These are phyloP conservation scores for Eurytoma adleriae DNA, from an alignment of 2,888 invertebrate genomes.

Conservation along the genomic window DNA sequence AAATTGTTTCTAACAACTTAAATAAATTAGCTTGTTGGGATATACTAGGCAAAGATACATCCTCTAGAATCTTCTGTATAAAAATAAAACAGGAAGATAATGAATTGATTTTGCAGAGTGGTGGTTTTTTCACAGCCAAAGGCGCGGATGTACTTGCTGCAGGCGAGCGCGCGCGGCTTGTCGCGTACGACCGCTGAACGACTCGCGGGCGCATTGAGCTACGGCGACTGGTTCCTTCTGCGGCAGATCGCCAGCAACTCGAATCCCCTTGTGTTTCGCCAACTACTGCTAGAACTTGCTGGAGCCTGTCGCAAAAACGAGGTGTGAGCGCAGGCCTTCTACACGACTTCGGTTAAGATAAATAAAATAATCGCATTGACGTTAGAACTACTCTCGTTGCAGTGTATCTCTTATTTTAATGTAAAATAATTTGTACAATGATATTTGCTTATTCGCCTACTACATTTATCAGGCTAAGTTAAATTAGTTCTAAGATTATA, in stretches of 20 bases:
- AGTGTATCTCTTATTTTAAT: slow-evolving; percentile 8
- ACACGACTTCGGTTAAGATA: no score
- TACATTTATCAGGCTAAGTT: slow-evolving; percentile 5
- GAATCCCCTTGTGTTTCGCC: slow-evolving; percentile 82
- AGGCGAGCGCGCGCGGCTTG: slow-evolving; percentile 80
- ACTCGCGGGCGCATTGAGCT: slow-evolving; percentile 78
- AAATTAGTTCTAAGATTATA: slow-evolving; percentile 9
- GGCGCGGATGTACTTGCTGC: slow-evolving; percentile 80
- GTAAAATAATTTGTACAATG: slow-evolving; percentile 22
- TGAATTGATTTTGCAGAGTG: slow-evolving; percentile 62
- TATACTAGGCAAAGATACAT: no score
- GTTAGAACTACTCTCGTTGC: not conserved
- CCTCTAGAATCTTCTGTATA: no score
- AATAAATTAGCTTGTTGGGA: no score
- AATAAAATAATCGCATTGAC: no score
- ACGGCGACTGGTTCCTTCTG: slow-evolving; percentile 88
- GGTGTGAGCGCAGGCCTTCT: no score
- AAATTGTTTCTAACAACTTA: no score
- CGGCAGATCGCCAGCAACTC: slow-evolving; percentile 87
- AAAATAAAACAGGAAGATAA: no score
- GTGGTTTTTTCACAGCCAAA: slow-evolving; percentile 79
- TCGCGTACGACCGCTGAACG: slow-evolving; percentile 77
- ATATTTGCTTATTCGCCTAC: not conserved
- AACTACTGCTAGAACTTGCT: slow-evolving; percentile 79
- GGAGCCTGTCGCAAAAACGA: slow-evolving; percentile 2